Conservation (phyloP, 2,113 vertebrate species). For the Sprattus sprattus region DNA sequence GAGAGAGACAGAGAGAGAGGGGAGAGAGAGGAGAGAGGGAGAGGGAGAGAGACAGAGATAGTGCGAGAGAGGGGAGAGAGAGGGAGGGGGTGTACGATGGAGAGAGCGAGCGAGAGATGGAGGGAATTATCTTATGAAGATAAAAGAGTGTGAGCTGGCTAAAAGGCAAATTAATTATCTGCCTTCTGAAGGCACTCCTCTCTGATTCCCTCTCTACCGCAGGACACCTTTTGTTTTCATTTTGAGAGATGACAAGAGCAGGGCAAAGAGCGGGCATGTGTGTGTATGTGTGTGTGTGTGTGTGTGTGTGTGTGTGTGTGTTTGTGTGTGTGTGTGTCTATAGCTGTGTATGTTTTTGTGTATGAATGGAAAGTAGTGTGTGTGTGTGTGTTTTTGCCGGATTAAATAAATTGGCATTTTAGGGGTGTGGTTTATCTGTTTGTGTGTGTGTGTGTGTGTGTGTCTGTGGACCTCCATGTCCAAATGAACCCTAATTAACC, state of each 20-base stretch:
- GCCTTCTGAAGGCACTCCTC: slow-evolving; percentile 61
- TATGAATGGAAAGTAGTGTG: not conserved
- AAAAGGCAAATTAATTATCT: slow-evolving; percentile 75
- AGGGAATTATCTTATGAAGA: slow-evolving; percentile 67
- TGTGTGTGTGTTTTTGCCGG: not conserved
- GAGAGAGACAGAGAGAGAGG: too few species aligned
- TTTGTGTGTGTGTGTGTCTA: not conserved
- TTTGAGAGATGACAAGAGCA: slow-evolving; percentile 45
- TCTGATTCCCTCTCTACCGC: slow-evolving; percentile 52
- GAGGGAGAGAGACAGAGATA: too few species aligned
- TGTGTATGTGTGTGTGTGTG: slow-evolving; percentile 33
- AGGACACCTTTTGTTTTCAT: slow-evolving; percentile 59
- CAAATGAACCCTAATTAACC: slow-evolving; percentile 60
- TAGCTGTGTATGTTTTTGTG: not conserved
- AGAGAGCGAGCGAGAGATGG: not conserved
- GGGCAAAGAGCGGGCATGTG: slow-evolving; percentile 9
- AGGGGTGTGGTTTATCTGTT: not conserved
- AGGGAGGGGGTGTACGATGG: too few species aligned
- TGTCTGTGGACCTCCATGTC: slow-evolving; percentile 45
- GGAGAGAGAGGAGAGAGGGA: too few species aligned
- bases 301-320: slow-evolving; percentile 37
- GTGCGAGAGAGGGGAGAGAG: too few species aligned
- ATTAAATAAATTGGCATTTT: not conserved
- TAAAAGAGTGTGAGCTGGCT: slow-evolving; percentile 65
- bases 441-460: slow-evolving; percentile 25